phyloP scores from a whole-genome alignment of 2,797 vertebrate species.

The Podarcis siculus region DNA sequence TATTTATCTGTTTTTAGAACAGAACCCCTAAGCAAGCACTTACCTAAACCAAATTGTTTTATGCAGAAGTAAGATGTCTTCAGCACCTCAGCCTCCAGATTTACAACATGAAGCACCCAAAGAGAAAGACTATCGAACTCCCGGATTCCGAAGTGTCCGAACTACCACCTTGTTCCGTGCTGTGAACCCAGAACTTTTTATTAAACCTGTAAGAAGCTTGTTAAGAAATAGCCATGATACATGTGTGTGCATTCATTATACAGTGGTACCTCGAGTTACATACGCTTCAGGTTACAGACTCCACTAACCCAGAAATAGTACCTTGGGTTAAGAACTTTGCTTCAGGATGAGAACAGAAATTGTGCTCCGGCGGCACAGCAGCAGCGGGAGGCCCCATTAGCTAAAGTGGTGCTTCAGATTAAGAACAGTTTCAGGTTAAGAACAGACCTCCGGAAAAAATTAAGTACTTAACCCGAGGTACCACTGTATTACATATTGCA shows the following conservation, averaged over 20 bases:
- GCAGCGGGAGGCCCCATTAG: too few species aligned
- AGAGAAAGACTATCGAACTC: conserved; percentile 75
- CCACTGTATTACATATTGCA: fast-evolving
- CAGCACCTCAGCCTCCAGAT: conserved; percentile 69
- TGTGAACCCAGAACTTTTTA: conserved; percentile 96
- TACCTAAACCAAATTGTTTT: conserved; percentile 18
- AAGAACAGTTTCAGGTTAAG: too few species aligned
- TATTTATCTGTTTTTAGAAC: not conserved
- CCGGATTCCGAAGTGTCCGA: conserved; percentile 83
- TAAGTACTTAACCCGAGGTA: too few species aligned
- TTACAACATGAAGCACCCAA: conserved; percentile 70
- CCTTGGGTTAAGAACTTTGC: too few species aligned
- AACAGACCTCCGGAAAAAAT: too few species aligned
- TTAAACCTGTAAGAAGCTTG: conserved; percentile 87
- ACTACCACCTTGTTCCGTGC: conserved; percentile 92
- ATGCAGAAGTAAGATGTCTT: conserved; percentile 79
- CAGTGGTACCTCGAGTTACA: too few species aligned
- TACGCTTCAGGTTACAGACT: too few species aligned
- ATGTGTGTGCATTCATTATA: conserved; percentile 23
- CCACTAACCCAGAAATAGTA: too few species aligned
- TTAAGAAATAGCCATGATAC: not conserved
- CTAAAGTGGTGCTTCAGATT: too few species aligned
- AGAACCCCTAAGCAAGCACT: not conserved
- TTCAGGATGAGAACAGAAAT: too few species aligned
- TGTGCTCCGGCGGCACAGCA: too few species aligned